Percentiles rank a stretch among this genome's conserved stretches.
These are phyloP conservation scores for Peromyscus leucopus DNA, from an alignment of 2,113 vertebrate species.

Conservation along the genomic window DNA sequence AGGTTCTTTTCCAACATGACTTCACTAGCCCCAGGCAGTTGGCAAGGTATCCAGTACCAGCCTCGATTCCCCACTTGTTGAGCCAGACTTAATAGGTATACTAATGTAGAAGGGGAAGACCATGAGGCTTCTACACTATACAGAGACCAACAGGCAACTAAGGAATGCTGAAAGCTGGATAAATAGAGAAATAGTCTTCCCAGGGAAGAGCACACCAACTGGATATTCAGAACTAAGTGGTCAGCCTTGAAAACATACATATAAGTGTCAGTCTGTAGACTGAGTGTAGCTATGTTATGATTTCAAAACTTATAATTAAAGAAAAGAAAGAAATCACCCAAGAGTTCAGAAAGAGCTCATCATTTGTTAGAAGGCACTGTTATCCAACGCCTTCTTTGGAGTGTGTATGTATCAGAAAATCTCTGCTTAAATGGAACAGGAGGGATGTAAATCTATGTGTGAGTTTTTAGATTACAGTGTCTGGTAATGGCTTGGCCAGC, in stretches of 20 bases:
- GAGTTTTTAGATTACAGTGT: neutral
- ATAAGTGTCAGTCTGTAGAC: neutral
- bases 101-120: neutral
- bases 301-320: neutral
- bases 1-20: neutral
- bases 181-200: neutral
- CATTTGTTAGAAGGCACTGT: neutral
- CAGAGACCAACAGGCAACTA: neutral
- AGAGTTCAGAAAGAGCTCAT: slow-evolving; percentile 11
- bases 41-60: neutral
- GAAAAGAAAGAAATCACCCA: neutral
- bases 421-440: neutral
- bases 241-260: neutral
- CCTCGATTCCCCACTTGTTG: neutral
- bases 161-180: neutral
- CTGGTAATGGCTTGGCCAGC: neutral
- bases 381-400: neutral
- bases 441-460: neutral
- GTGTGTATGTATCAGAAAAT: neutral
- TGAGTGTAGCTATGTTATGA: neutral
- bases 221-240: neutral
- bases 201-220: neutral
- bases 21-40: neutral
- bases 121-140: neutral
- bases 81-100: neutral